phyloP scores from a whole-genome alignment of 2,888 invertebrate genomes.

The Lydus trimaculatus region DNA sequence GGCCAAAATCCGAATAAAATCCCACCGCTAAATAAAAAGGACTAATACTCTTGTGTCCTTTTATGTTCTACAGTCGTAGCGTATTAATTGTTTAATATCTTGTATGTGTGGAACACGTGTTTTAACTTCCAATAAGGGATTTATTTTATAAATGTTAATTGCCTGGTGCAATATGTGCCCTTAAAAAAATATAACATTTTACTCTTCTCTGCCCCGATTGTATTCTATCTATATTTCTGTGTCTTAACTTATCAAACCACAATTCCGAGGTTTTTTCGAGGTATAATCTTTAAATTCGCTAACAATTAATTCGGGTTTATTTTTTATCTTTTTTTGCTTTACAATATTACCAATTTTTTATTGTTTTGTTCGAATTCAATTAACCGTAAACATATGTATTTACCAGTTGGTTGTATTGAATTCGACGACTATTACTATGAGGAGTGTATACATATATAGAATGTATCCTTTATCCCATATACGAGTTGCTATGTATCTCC shows the following conservation, averaged over 20 bases:
- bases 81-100: conserved; percentile 61
- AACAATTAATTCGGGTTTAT: background rate
- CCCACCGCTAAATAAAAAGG: conserved; percentile 52
- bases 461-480: conserved; percentile 45
- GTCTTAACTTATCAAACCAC: conserved; percentile 13
- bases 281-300: background rate
- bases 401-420: conserved; percentile 35
- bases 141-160: conserved; percentile 61
- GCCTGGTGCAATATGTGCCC: conserved; percentile 47
- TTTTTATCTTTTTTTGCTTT: background rate
- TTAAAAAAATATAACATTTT: conserved; percentile 32
- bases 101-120: conserved; percentile 56
- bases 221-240: conserved; percentile 33
- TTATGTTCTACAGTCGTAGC: conserved; percentile 37
- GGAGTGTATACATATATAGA: conserved; percentile 31
- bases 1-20: conserved; percentile 56
- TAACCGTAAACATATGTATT: conserved; percentile 36
- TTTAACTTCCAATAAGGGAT: conserved; percentile 58
- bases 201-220: background rate
- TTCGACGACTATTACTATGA: conserved; percentile 33
- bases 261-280: conserved; percentile 11
- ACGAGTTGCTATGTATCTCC: conserved; percentile 56
- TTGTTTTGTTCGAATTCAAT: conserved; percentile 29
- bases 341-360: conserved; percentile 20
- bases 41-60: conserved; percentile 44